Percentiles rank a stretch among this genome's conserved stretches.
Conservation (phyloP, 2,113 vertebrate species). For the Vidua chalybeata region DNA sequence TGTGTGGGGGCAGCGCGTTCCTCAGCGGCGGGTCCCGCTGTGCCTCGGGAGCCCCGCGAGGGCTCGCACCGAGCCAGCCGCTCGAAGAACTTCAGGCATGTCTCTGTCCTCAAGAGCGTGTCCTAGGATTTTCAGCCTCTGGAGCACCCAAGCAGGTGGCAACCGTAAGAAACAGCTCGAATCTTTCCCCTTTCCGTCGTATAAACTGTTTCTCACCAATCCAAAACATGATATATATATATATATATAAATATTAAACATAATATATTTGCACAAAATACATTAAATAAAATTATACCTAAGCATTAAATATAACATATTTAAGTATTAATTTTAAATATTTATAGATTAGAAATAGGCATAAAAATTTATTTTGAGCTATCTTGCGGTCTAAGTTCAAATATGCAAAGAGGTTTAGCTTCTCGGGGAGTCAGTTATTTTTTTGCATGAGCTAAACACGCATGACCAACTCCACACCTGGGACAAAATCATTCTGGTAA, state of each 20-base stretch:
- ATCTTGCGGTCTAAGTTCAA: accelerated
- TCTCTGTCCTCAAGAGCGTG: accelerated
- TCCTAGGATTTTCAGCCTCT: accelerated
- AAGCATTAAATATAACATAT: too few species aligned
- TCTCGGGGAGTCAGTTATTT: neutral
- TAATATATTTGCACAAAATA: neutral
- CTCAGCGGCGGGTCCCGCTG: neutral
- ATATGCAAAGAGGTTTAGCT: neutral
- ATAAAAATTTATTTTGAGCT: neutral
- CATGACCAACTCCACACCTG: neutral
- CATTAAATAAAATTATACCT: neutral
- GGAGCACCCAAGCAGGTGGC: too few species aligned
- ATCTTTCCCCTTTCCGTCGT: too few species aligned
- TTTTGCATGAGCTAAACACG: neutral
- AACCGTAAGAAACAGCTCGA: accelerated
- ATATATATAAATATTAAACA: neutral
- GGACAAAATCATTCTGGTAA: neutral
- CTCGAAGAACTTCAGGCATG: accelerated
- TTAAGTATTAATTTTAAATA: neutral
- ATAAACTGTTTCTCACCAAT: accelerated
- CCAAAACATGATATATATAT: too few species aligned
- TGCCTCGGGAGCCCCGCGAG: accelerated
- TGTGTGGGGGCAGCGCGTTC: neutral
- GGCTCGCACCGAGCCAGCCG: accelerated
- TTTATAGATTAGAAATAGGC: neutral